phyloP scores from a whole-genome alignment of 1,140 invertebrate species.

The Macrotrachela quadricornifera region DNA sequence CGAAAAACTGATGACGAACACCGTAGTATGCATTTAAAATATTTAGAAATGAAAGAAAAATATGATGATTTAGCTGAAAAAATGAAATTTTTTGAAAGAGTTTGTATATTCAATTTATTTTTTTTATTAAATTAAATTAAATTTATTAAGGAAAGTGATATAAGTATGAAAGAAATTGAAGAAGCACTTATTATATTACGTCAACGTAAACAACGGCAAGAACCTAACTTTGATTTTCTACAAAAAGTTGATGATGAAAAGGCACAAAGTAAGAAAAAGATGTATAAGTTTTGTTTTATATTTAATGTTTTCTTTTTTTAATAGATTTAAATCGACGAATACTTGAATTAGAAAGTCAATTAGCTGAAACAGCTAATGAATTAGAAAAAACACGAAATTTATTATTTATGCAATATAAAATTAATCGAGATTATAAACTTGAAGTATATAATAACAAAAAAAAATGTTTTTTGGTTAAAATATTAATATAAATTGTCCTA shows the following conservation, averaged over 20 bases:
- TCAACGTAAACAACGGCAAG: constrained; percentile 13
- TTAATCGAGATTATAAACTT: constrained; percentile 31
- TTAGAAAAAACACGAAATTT: constrained; percentile 32
- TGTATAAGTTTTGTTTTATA: background rate
- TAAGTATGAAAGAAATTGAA: constrained; percentile 31
- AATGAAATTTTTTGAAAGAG: constrained; percentile 29
- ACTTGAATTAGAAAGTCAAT: constrained; percentile 16
- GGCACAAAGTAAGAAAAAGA: constrained; percentile 14
- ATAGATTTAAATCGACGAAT: background rate
- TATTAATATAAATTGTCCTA: too few relatives aligned
- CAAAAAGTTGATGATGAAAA: constrained; percentile 23
- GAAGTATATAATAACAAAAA: constrained; percentile 21
- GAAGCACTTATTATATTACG: constrained; percentile 29
- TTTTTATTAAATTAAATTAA: background rate
- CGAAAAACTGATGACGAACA: constrained; percentile 23
- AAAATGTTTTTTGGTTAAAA: too few relatives aligned
- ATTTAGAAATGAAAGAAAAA: constrained; percentile 27
- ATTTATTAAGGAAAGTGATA: constrained; percentile 26
- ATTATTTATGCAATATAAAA: constrained; percentile 31
- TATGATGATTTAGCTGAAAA: constrained; percentile 31
- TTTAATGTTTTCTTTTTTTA: too few relatives aligned
- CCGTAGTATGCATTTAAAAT: constrained; percentile 20
- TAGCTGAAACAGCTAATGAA: constrained; percentile 31
- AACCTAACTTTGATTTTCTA: constrained; percentile 22
- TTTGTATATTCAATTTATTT: constrained; percentile 5